Evolutionary conservation across 2,113 vertebrate genomes (phyloP).

Genomic region (Eira barbara): DNA sequence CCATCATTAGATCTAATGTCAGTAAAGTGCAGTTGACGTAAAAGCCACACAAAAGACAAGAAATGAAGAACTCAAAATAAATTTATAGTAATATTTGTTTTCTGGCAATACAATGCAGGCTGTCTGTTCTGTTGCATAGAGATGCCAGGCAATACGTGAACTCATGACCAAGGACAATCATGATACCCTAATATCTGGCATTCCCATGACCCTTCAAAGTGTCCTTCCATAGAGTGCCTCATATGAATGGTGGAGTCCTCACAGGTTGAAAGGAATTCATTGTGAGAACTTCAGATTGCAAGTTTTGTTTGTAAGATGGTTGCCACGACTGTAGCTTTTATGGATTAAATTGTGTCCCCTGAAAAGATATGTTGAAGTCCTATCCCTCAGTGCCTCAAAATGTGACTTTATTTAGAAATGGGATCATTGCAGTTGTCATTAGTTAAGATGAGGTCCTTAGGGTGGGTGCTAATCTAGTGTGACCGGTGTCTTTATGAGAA

Average conservation of each 20-base stretch:
- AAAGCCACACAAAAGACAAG: background rate
- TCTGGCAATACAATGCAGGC: background rate
- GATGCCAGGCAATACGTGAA: background rate
- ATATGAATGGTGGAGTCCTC: background rate
- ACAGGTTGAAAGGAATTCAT: background rate
- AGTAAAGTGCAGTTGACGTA: background rate
- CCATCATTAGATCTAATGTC: background rate
- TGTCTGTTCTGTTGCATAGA: background rate
- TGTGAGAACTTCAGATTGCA: background rate
- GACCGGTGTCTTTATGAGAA: background rate
- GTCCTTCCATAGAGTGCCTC: background rate
- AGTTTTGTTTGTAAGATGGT: background rate
- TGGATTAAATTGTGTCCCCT: background rate
- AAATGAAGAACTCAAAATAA: background rate
- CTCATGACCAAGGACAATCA: background rate
- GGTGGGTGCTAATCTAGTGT: background rate
- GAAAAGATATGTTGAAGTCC: background rate
- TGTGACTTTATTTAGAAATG: background rate
- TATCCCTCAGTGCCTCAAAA: background rate
- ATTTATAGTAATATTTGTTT: background rate
- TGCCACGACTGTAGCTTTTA: background rate
- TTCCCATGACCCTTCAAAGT: background rate
- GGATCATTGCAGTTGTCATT: background rate
- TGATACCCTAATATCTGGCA: background rate
- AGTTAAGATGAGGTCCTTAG: background rate